Conservation (phyloP, 1,140 invertebrate species). For the Centruroides sculpturatus region DNA sequence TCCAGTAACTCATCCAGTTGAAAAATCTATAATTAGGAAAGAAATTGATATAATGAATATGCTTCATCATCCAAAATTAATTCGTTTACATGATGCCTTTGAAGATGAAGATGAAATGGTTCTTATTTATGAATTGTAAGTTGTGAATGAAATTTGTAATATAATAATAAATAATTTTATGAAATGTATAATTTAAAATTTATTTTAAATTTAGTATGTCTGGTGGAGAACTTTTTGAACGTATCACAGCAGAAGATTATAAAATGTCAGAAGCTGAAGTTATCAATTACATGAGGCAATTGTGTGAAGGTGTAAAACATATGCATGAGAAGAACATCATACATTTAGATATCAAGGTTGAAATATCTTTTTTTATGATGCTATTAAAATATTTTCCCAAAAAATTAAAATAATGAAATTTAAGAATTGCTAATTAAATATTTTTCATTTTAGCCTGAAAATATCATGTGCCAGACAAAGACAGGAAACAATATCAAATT, state of each 20-base stretch:
- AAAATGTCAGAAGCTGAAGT: conserved; percentile 99
- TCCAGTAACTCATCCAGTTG: conserved; percentile 82
- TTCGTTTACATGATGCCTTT: conserved; percentile 96
- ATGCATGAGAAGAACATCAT: conserved; percentile 99
- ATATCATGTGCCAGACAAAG: conserved; percentile 97
- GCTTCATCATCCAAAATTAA: conserved; percentile 90
- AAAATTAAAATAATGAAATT: background rate
- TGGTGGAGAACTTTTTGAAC: conserved; percentile 95
- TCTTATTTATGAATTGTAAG: conserved; percentile 96
- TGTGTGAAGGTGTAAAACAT: conserved; percentile 93
- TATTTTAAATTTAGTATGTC: conserved; percentile 52
- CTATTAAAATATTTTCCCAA: background rate
- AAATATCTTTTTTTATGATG: background rate
- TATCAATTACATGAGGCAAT: conserved; percentile 97
- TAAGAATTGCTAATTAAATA: background rate
- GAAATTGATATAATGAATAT: conserved; percentile 99
- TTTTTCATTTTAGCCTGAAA: conserved; percentile 66
- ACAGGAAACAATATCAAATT: conserved; percentile 88
- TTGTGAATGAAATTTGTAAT: conserved; percentile 5
- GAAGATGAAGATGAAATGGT: conserved; percentile 99
- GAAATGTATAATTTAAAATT: background rate
- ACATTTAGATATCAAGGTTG: conserved; percentile 55
- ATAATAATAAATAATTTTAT: too few species aligned
- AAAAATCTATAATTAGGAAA: conserved; percentile 91
- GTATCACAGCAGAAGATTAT: conserved; percentile 94